Percentiles rank a stretch among this genome's conserved stretches.
Conservation (phyloP, 2,113 vertebrate genomes). For the Drymodes brunneopygia region DNA sequence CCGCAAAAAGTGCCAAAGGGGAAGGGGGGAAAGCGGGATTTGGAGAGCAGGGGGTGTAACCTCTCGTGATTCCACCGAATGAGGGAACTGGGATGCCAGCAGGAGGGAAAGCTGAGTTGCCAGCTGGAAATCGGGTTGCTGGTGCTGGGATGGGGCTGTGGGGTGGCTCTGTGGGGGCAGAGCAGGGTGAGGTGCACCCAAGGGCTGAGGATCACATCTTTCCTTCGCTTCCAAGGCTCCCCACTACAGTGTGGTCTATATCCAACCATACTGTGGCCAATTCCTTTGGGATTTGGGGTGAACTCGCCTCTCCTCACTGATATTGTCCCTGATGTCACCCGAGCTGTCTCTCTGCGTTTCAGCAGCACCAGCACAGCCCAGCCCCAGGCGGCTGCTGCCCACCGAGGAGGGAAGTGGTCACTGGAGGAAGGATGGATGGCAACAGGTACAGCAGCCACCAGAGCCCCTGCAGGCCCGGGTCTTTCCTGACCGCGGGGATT, state of each 20-base stretch:
- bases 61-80: fast-evolving
- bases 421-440: neutral
- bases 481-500: neutral
- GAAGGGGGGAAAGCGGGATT: neutral
- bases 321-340: neutral
- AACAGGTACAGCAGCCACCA: neutral
- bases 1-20: fast-evolving
- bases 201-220: fast-evolving
- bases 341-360: neutral
- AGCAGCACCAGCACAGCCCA: neutral
- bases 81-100: neutral
- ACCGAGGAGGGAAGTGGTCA: neutral
- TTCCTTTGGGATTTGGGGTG: neutral
- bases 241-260: fast-evolving
- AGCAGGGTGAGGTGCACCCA: fast-evolving
- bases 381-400: neutral
- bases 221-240: neutral
- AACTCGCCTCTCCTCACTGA: fast-evolving
- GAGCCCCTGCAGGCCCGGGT: neutral
- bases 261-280: fast-evolving
- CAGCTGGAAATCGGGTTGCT: fast-evolving
- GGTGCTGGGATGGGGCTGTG: neutral
- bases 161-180: neutral
- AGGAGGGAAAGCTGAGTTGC: neutral
- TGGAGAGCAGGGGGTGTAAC: neutral